These are phyloP conservation scores for Diarsia rubi DNA, from an alignment of 2,888 invertebrate species.

Conservation along the genomic window DNA sequence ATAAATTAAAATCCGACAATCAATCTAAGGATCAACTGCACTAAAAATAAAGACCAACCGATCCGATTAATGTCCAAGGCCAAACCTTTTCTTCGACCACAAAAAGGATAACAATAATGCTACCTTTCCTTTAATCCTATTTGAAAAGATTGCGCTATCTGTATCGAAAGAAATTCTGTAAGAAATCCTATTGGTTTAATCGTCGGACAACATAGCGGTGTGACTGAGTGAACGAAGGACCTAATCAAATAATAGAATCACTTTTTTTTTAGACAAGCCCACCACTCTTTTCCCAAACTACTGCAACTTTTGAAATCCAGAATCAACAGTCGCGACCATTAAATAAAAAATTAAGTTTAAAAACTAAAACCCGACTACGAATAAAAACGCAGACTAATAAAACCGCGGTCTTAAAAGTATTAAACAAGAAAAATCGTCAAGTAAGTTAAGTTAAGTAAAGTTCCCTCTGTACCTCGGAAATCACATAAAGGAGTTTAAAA, in stretches of 20 bases:
- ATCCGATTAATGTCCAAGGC: not conserved
- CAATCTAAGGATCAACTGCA: not conserved
- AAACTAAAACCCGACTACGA: too few species aligned
- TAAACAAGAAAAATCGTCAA: too few species aligned
- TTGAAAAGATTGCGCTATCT: conserved; percentile 2
- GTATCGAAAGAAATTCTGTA: not conserved
- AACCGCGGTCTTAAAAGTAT: too few species aligned
- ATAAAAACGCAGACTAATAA: too few species aligned
- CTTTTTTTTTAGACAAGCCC: too few species aligned
- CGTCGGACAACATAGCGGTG: not conserved
- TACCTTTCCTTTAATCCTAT: not conserved
- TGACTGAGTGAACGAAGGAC: not conserved
- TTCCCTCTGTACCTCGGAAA: too few species aligned
- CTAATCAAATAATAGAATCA: not conserved
- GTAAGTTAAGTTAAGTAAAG: too few species aligned
- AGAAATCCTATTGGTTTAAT: conserved; percentile 7
- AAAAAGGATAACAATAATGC: conserved; percentile 10
- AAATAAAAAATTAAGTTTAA: too few species aligned
- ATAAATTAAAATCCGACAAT: not conserved
- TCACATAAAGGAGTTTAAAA: too few species aligned
- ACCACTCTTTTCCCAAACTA: too few species aligned
- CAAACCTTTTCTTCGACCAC: not conserved
- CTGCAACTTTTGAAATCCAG: too few species aligned
- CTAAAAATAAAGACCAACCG: not conserved
- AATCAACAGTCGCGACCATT: too few species aligned